Evolutionary conservation across 2,888 invertebrate species (phyloP).

Genomic region (Drosophila kuntzei): DNA sequence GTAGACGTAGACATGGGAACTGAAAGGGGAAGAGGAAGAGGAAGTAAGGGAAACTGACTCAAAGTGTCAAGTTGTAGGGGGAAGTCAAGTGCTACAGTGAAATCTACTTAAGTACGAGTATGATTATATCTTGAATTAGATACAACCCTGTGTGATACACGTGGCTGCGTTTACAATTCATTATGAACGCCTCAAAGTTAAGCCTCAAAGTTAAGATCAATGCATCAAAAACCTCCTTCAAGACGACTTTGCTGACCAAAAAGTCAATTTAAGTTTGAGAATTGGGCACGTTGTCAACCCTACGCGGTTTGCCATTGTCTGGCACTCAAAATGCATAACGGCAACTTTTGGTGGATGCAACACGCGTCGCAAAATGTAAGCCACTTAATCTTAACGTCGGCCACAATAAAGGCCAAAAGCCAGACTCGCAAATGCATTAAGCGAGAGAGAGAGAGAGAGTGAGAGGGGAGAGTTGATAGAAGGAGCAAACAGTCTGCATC

Average conservation of each 20-base stretch:
- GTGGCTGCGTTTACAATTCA: slow-evolving; percentile 79
- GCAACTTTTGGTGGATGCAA: slow-evolving; percentile 58
- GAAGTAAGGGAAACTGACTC: background rate
- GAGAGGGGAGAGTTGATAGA: background rate
- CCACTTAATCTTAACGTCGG: slow-evolving; percentile 74
- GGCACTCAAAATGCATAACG: slow-evolving; percentile 68
- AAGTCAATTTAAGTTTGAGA: slow-evolving; percentile 60
- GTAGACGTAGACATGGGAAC: slow-evolving; percentile 27
- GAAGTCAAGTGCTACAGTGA: slow-evolving; percentile 28
- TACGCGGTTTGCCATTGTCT: slow-evolving; percentile 47
- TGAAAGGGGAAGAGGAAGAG: background rate
- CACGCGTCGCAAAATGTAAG: slow-evolving; percentile 72
- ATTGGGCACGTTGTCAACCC: slow-evolving; percentile 52
- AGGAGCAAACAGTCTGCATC: slow-evolving; percentile 29
- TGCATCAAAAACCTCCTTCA: slow-evolving; percentile 31
- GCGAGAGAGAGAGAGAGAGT: background rate
- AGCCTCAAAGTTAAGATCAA: slow-evolving; percentile 50
- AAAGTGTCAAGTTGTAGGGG: slow-evolving; percentile 2
- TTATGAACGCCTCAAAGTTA: slow-evolving; percentile 61
- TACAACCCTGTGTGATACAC: slow-evolving; percentile 49
- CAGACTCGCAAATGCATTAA: slow-evolving; percentile 61
- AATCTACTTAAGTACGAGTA: slow-evolving; percentile 33
- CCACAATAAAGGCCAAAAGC: slow-evolving; percentile 43
- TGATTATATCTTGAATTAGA: slow-evolving; percentile 22
- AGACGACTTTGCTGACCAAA: slow-evolving; percentile 54